Base-by-base conservation (phyloP, 1,140 invertebrate species). In the Temnothorax longispinosus region DNA sequence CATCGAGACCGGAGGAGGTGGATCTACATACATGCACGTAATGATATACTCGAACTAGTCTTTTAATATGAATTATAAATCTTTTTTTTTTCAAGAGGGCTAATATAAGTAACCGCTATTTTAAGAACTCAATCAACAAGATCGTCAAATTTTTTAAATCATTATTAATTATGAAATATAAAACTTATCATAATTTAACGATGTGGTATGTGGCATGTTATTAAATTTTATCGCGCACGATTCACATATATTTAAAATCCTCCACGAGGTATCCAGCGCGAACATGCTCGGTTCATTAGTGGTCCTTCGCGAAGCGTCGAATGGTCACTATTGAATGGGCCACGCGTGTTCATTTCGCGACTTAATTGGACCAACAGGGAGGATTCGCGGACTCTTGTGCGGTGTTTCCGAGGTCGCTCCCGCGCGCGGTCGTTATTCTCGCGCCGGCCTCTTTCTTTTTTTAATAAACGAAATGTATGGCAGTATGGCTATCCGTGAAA, bases 341-440 rank as follows among this genome's bases (percentile, higher is more conserved):
- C 65, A 71, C 78, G 78, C 75, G 80, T 72, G 86, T 92, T 88
- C 81, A 87, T 89, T 92, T 92, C 60, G 67, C 44, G 69, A 74
- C 81, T 90, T 92, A 92, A 92, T 92, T 91, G 92, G 87, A 91
- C 65, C 62, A 90, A 87, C 84, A 69, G 71, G 60, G 87, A 69
- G 69, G 69, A 82, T 87, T 41, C 80, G 64, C 67, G 87, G 32
- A 88, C 88, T 77, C 87, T 91, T 58, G n/a, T 52, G 52, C 54
- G 74, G 35, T 76, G 52, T 82, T 78, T 21, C 21, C 67, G 64
- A 41, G 78, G 72, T 27, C 67, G 64, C 85, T 88, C 74, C 67
- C 62, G 78, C 27, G 58, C 47, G 62, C 60, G 65, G 62, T 88
- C 90, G 88, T 91, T 91, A 91, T 88, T 82, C 82, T 85, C 67